Evolutionary conservation across 2,888 invertebrate species (phyloP).

Genomic region (Rhopalosiphum nymphaeae): DNA sequence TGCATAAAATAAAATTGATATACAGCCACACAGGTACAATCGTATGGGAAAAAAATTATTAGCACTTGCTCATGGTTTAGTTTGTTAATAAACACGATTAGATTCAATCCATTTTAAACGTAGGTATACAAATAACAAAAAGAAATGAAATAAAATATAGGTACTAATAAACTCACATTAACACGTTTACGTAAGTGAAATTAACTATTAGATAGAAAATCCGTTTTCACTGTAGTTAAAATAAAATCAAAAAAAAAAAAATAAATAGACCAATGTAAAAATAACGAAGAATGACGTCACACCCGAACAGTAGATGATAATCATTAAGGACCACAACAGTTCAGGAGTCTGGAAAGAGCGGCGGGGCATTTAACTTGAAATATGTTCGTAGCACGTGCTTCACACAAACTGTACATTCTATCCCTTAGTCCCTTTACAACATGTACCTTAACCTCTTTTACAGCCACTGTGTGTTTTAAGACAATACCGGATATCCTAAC

Average conservation of each 20-base stretch:
- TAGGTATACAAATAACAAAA: neutral
- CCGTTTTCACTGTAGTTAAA: neutral
- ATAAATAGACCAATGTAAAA: constrained; percentile 10
- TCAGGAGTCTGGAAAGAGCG: neutral
- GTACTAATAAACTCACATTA: neutral
- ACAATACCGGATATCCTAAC: constrained; percentile 50
- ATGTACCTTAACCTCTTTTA: constrained; percentile 36
- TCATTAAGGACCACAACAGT: constrained; percentile 12
- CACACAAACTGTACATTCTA: neutral
- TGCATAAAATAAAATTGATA: neutral
- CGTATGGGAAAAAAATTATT: neutral
- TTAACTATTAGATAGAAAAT: constrained; percentile 3
- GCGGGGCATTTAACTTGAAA: constrained; percentile 56
- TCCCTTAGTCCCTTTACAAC: neutral
- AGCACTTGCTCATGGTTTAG: neutral
- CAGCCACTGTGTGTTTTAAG: constrained; percentile 15
- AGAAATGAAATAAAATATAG: neutral
- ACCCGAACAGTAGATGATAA: neutral
- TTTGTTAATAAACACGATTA: neutral
- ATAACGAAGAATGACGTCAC: constrained; percentile 19
- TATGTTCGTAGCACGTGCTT: constrained; percentile 59
- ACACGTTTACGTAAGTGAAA: constrained; percentile 23
- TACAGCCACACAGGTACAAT: neutral
- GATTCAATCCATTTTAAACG: neutral
- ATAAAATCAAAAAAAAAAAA: neutral